A percentile compares a stretch with the other conserved stretches of the same genome.
These are phyloP conservation scores for Chironomus tepperi DNA, from an alignment of 1,140 invertebrate genomes.

Conservation along the genomic window DNA sequence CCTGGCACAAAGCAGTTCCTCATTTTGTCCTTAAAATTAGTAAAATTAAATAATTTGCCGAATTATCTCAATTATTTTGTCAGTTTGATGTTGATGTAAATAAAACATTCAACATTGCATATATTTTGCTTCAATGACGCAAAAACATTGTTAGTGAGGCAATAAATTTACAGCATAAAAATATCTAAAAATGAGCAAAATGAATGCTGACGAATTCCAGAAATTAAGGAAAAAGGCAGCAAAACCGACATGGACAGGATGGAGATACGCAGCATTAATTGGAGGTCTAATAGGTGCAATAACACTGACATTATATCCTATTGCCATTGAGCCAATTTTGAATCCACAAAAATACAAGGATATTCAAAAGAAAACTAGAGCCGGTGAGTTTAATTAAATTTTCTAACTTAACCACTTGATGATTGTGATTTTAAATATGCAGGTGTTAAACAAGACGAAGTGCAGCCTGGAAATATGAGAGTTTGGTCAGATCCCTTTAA, in stretches of 20 bases:
- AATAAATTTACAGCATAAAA: background rate
- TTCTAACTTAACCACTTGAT: background rate
- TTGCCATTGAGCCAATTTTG: conserved; percentile 55
- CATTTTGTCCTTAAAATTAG: conserved; percentile 26
- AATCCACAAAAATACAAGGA: conserved; percentile 53
- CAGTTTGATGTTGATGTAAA: background rate
- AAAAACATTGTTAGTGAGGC: background rate
- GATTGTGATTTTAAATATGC: background rate
- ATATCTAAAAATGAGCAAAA: background rate
- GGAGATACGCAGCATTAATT: conserved; percentile 50
- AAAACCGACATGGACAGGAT: conserved; percentile 38
- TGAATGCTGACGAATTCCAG: background rate
- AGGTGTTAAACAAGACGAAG: conserved; percentile 25
- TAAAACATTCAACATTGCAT: background rate
- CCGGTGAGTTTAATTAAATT: background rate
- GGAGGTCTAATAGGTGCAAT: conserved; percentile 49
- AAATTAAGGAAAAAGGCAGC: background rate
- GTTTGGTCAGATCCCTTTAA: conserved; percentile 26
- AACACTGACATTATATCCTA: conserved; percentile 48
- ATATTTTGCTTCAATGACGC: background rate
- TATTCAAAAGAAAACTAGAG: conserved; percentile 32
- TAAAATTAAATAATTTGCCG: background rate
- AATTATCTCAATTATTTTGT: background rate
- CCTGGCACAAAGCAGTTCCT: conserved; percentile 28
- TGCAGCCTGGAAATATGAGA: conserved; percentile 27